Conservation (phyloP, 2,797 vertebrate species). For the Selene dorsalis region DNA sequence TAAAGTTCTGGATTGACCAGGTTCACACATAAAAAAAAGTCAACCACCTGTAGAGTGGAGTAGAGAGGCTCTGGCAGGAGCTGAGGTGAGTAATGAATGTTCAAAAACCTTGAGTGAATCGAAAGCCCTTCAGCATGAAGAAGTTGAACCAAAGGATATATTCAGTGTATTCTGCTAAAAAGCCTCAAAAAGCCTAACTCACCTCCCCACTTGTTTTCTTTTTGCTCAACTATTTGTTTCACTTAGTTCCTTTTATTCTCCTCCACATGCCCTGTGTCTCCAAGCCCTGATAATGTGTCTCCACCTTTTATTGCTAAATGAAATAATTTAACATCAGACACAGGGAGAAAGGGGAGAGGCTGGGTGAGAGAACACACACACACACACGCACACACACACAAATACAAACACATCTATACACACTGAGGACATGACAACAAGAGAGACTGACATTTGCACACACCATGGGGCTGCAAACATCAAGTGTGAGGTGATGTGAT, state of each 20-base stretch:
- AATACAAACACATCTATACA: slow-evolving; percentile 11
- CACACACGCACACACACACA: slow-evolving; percentile 1
- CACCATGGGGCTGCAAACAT: slow-evolving; percentile 24
- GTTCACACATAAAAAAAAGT: neutral
- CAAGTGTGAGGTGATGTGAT: slow-evolving; percentile 23
- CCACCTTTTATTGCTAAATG: slow-evolving; percentile 50
- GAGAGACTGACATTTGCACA: slow-evolving; percentile 16
- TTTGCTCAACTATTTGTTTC: neutral
- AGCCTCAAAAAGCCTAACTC: neutral
- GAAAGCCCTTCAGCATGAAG: neutral
- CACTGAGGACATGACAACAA: neutral
- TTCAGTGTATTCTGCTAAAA: neutral
- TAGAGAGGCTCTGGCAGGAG: neutral
- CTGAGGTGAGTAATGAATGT: neutral
- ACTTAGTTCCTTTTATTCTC: neutral
- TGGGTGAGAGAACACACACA: neutral
- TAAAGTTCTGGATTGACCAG: neutral
- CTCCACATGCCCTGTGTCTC: slow-evolving; percentile 14
- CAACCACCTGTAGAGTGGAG: neutral
- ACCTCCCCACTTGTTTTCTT: too few relatives aligned
- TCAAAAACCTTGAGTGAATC: neutral
- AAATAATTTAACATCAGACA: slow-evolving; percentile 43
- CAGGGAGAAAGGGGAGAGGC: neutral
- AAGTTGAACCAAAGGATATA: neutral
- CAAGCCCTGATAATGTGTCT: slow-evolving; percentile 26